Evolutionary conservation across 2,888 invertebrate species (phyloP), one percentile per base, ranked within the genome.

Genomic region (Hirtodrosophila trivittata): DNA sequence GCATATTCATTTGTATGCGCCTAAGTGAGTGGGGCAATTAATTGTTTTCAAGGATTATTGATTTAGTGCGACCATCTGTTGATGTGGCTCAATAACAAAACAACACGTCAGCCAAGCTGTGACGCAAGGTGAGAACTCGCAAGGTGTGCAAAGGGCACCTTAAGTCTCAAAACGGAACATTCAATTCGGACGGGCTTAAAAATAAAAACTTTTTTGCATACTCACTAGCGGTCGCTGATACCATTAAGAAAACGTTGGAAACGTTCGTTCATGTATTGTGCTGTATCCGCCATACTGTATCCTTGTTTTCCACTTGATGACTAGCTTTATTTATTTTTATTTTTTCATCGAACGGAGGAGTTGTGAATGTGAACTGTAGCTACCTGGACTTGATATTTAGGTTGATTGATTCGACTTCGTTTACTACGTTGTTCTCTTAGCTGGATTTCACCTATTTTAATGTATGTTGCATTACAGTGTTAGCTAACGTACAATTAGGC

Each of bases 1-100:
- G 4, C 28, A 41, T 7, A 28, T 5, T 21, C 8, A 30, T 50
- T 28, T 21, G 16, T 47, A n/a, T 26, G 8, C 7, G 13, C 38
- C 14, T 55, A 35, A 33, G 21, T 37, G 21, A 57, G 10, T 49
- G 6, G 12, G 7, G 35, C 13, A 6, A 10, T 28, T 9, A 10
- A 35, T 46, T 46, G 18, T 25, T 33, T 72, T 74, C 71, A 85
- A 84, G 77, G 87, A 66, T 43, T 62, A 81, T 86, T 66, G 85
- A 84, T 82, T 66, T 42, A n/a, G 10, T 26, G 25, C 46, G 64
- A 62, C 82, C 81, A 81, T 81, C 86, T 81, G 81, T 81, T 86
- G 81, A 81, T 86, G 87, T 84, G 82, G 57, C 60, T 28, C 38
- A 97, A 90, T 49, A 65, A 35, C 58, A 59, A 69, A 84, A 63